phyloP scores from a whole-genome alignment of 1,140 invertebrate genomes.

The Atta texana region DNA sequence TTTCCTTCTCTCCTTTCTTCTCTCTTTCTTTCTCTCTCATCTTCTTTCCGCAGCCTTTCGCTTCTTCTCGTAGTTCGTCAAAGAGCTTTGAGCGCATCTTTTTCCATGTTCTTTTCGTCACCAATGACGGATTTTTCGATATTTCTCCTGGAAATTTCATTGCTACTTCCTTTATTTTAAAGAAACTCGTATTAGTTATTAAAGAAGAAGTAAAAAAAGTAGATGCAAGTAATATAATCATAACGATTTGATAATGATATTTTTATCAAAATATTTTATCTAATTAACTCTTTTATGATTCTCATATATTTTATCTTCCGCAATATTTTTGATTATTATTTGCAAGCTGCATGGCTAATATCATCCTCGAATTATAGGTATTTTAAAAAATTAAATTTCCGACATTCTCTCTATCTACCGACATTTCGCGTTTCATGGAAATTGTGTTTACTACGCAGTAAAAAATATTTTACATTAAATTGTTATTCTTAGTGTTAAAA shows the following conservation, averaged over 20 bases:
- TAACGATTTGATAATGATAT: not conserved
- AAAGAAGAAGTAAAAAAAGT: not conserved
- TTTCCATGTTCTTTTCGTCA: not conserved
- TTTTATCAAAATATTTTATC: constrained; percentile 17
- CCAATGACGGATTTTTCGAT: constrained; percentile 30
- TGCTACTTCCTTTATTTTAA: constrained; percentile 8
- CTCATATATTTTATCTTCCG: not conserved
- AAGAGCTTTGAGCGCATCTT: constrained; percentile 7
- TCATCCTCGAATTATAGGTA: not conserved
- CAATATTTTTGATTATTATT: not conserved
- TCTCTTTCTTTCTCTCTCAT: constrained; percentile 40
- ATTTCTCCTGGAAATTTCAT: constrained; percentile 1
- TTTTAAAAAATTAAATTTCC: not conserved
- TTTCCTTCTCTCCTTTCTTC: not conserved
- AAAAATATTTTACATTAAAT: no score
- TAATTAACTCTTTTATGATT: not conserved
- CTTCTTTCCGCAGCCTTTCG: constrained; percentile 27
- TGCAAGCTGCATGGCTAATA: not conserved
- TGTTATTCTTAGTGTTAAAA: no score
- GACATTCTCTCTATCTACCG: not conserved
- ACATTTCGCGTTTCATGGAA: not conserved
- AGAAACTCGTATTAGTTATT: not conserved
- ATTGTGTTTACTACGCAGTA: not conserved
- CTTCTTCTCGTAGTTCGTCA: not conserved
- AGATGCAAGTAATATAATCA: not conserved